These are phyloP conservation scores for Zygaena filipendulae DNA, from an alignment of 2,888 invertebrate genomes.

Conservation along the genomic window DNA sequence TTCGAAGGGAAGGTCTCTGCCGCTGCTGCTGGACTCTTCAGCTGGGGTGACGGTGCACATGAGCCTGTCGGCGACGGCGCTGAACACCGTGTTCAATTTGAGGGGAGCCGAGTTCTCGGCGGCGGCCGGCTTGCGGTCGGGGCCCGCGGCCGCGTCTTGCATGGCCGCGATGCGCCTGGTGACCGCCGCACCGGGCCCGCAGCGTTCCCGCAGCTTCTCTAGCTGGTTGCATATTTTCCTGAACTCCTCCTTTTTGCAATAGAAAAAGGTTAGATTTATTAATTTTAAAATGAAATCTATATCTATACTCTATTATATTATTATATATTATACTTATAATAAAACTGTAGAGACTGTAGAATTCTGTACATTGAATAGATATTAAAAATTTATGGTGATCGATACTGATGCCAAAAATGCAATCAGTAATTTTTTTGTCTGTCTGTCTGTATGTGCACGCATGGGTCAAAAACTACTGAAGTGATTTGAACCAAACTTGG, in stretches of 20 bases:
- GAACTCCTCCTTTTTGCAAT: conserved; percentile 88
- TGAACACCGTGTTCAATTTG: conserved; percentile 63
- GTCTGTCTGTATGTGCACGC: no score
- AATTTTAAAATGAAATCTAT: neutral
- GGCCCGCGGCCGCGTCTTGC: conserved; percentile 79
- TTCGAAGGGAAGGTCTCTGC: conserved; percentile 54
- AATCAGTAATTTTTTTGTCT: no score
- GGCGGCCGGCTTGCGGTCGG: conserved; percentile 62
- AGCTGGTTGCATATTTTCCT: conserved; percentile 82
- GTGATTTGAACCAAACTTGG: no score
- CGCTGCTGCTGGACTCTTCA: conserved; percentile 61
- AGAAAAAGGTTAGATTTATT: conserved; percentile 7
- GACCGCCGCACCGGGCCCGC: conserved; percentile 78
- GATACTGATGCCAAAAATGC: no score
- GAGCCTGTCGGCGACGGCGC: conserved; percentile 60
- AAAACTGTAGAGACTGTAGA: no score
- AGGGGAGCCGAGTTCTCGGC: conserved; percentile 56
- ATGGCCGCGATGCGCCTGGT: conserved; percentile 82
- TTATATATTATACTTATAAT: no score
- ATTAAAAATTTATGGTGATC: no score
- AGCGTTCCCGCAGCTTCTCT: conserved; percentile 81
- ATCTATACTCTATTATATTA: no score
- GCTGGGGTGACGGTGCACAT: conserved; percentile 63
- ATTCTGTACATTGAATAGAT: no score
- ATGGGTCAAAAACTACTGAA: no score